phyloP scores from a whole-genome alignment of 2,888 invertebrate genomes.

The Eilema caniola region DNA sequence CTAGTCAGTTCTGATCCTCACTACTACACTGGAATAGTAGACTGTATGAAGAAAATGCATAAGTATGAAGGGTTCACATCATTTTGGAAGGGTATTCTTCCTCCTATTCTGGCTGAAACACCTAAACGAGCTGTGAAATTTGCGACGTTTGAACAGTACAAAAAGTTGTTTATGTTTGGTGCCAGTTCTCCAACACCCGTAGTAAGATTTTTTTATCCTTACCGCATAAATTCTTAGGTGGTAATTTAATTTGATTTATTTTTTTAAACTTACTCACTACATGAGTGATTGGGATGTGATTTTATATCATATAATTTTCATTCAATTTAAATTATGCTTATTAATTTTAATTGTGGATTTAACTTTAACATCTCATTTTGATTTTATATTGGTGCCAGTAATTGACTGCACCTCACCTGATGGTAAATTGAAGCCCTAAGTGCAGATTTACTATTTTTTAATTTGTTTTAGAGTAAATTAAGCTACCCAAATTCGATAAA shows the following conservation, averaged over 20 bases:
- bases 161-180: constrained; percentile 94
- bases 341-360: too few species aligned
- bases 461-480: neutral
- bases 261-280: too few species aligned
- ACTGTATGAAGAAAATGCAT: constrained; percentile 97
- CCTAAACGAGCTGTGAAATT: constrained; percentile 98
- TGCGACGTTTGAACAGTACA: constrained; percentile 97
- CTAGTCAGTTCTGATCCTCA: constrained; percentile 79
- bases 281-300: too few species aligned
- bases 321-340: too few species aligned
- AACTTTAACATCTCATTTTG: too few species aligned
- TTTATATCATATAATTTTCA: neutral
- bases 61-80: constrained; percentile 93
- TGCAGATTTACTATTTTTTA: too few species aligned
- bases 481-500: neutral
- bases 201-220: too few species aligned
- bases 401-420: too few species aligned
- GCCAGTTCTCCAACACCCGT: constrained; percentile 91
- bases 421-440: too few species aligned
- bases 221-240: too few species aligned
- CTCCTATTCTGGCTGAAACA: constrained; percentile 97
- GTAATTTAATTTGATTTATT: constrained; percentile 1
- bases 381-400: too few species aligned
- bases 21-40: constrained; percentile 92
- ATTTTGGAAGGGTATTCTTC: constrained; percentile 97